Evolutionary conservation across 30 jellyfish, hydroid and myxozoan species (phyloP).

Genomic region (Phacellophora camtschatica): DNA sequence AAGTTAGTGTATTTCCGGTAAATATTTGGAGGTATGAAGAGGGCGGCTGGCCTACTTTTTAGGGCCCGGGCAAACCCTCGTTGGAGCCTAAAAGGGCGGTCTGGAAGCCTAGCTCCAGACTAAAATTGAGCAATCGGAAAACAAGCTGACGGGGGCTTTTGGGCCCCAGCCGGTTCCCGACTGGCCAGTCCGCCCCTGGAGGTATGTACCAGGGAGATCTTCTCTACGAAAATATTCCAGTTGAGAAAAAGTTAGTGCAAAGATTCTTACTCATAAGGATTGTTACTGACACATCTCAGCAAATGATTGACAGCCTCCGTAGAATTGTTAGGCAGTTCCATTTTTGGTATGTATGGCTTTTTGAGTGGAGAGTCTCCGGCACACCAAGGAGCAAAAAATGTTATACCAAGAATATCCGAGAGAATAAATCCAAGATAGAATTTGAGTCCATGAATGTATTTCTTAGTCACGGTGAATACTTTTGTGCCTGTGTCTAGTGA

Average conservation of each 20-base stretch:
- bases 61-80: no score
- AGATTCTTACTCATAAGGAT: not conserved
- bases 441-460: not conserved
- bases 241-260: not conserved
- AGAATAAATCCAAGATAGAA: not conserved
- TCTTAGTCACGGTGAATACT: not conserved
- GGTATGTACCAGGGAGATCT: no score
- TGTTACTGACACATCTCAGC: not conserved
- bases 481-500: not conserved
- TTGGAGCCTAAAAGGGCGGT: no score
- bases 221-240: no score
- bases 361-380: not conserved
- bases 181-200: no score
- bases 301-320: not conserved
- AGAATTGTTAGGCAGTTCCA: not conserved
- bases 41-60: no score
- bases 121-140: no score
- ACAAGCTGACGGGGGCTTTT: no score
- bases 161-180: no score
- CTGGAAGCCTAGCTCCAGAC: no score
- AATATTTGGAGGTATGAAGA: no score
- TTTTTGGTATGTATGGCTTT: not conserved
- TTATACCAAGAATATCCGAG: not conserved
- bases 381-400: not conserved
- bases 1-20: no score